Evolutionary conservation across 2,113 vertebrate species (phyloP), one percentile per base, ranked within the genome.

Genomic region (Gnathonemus longibarbis): DNA sequence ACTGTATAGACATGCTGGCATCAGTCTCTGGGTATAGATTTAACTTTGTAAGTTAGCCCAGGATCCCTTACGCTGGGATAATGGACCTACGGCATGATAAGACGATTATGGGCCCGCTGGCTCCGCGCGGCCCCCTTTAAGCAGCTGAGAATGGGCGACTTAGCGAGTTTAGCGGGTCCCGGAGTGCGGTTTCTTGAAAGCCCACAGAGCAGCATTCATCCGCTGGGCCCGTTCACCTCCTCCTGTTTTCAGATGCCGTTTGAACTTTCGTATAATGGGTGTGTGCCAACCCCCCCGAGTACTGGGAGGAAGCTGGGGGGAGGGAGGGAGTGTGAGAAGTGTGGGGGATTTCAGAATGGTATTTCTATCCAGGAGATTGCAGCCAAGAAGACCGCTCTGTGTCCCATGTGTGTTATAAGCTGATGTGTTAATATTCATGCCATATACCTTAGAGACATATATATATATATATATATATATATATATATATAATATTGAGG

Each of bases 51-150:
- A 92, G 92, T 93, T 93, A 90, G 92, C 89, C 27, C 56, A 88
- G 90, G 88, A 91, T 94, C 92, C 90, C 66, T 90, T 39, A 85
- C 85, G 88, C 89, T 90, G 91, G 91, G 90, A 92, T 92, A 93
- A 92, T 92, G 88, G 88, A 92, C 93, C 93, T 91, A 91, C 91
- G 49, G 53, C 19, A 87, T 86, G 93, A 94, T 93, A 93, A 92
- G 46, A 91, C 90, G 90, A 90, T 90, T 92, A 93, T 87, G n/a
- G 90, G 42, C 11, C 87, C 3, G 0, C n/a, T 31, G 48, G 85
- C 89, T 91, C 89, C 90, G 88, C 91, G 21, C 35, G 2, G 87
- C 86, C 91, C 48, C 35, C 35, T 80, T 80, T 80, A 35, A 42
- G 31, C 74, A 8, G 74, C 10, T 42, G 35, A 15, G 92, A 89